Conservation (phyloP, 2,888 invertebrate species). For the Adelphocoris suturalis region DNA sequence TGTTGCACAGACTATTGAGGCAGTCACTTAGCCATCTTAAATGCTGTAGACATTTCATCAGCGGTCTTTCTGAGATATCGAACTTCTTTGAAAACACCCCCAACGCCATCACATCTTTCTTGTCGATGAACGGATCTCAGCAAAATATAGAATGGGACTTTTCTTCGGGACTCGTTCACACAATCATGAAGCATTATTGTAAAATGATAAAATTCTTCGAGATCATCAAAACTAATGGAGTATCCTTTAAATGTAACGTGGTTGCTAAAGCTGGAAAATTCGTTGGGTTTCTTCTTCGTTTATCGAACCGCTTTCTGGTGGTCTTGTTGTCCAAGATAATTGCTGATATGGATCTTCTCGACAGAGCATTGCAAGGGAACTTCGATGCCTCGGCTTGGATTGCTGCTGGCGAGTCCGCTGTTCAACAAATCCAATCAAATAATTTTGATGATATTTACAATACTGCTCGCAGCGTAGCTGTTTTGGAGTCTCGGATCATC, state of each 20-base stretch:
- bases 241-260: background rate
- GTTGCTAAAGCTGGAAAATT: background rate
- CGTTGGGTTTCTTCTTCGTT: background rate
- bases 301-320: background rate
- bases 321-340: background rate
- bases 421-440: background rate
- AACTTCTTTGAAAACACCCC: conserved; percentile 5
- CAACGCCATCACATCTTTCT: background rate
- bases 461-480: background rate
- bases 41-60: background rate
- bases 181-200: background rate
- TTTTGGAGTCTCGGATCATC: background rate
- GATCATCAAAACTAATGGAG: background rate
- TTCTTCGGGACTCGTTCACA: background rate
- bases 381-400: background rate
- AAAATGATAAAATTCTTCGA: background rate
- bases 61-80: background rate
- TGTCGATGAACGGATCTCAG: background rate
- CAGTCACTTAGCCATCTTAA: background rate
- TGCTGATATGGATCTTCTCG: background rate
- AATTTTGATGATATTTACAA: background rate
- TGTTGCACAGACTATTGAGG: background rate
- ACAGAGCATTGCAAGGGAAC: background rate
- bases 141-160: background rate
- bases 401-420: background rate